Evolutionary conservation across 1,140 invertebrate species (phyloP), one percentile per base, ranked within the genome.

Genomic region (Eriocheir sinensis): DNA sequence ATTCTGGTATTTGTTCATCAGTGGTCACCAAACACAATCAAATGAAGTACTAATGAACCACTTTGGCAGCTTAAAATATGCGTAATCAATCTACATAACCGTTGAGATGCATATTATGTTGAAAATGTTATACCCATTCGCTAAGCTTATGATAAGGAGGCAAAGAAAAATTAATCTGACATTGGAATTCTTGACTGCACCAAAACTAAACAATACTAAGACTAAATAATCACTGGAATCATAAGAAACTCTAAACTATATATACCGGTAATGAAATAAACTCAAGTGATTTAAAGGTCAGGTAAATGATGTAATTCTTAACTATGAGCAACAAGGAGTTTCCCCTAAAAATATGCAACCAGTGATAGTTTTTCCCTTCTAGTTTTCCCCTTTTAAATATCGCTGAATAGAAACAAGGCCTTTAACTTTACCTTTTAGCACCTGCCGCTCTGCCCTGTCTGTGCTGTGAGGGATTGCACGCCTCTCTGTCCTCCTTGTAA

Each of bases 391-490:
- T n/a, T n/a, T n/a, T n/a, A n/a, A n/a, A n/a, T n/a, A n/a, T n/a
- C 4, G 21, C 1, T 72, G 27, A 72, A 72, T n/a, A 8, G n/a
- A 72, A 72, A 72, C 60, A 72, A 72, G 27, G n/a, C 2, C 53
- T 60, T n/a, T 72, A 72, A 72, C 60, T 72, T 72, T 72, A 72
- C 60, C 60, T 72, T 72, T 21, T 72, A 72, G 60, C 60, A 72
- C 60, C 60, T 72, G 9, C 1, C n/a, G 60, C 27, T n/a, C 60
- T 6, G 60, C 60, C 60, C 60, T n/a, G 60, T 53, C 12, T 72
- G 21, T n/a, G 60, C 60, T n/a, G n/a, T n/a, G n/a, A n/a, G n/a
- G n/a, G 8, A 72, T 12, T n/a, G 12, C 12, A 72, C 27, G 21
- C 21, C 12, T n/a, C 60, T 72, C 60, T n/a, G 4, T n/a, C 27